Conservation (phyloP, 2,888 invertebrate species). For the Chymomyza fuscimana region DNA sequence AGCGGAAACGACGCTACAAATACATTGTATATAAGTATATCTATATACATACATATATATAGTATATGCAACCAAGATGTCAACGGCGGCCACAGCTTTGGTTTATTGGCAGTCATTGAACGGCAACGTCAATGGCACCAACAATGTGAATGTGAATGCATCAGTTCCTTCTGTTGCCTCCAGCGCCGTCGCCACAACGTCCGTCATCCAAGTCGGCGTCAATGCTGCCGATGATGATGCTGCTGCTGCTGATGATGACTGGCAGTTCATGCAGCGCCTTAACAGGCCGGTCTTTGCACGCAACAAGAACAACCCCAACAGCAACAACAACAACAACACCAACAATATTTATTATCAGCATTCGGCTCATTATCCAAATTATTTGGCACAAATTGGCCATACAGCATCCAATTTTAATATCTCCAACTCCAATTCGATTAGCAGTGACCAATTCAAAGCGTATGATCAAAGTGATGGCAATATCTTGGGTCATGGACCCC, state of each 20-base stretch:
- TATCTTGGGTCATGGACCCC: background rate
- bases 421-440: slow-evolving; percentile 6
- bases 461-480: background rate
- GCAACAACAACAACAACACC: slow-evolving; percentile 10
- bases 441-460: slow-evolving; percentile 31
- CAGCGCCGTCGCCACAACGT: background rate
- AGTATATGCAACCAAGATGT: slow-evolving; percentile 43
- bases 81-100: slow-evolving; percentile 45
- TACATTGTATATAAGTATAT: background rate
- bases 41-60: background rate
- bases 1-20: background rate
- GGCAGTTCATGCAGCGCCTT: slow-evolving; percentile 6
- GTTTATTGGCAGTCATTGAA: slow-evolving; percentile 67
- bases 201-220: background rate
- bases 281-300: slow-evolving; percentile 6
- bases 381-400: slow-evolving; percentile 64
- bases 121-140: slow-evolving; percentile 15
- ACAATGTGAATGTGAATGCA: slow-evolving; percentile 13
- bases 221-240: background rate
- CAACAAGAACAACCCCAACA: slow-evolving; percentile 11
- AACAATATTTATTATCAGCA: slow-evolving; percentile 4
- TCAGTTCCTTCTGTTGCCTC: background rate
- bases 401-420: background rate
- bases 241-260: background rate
- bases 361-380: slow-evolving; percentile 46